These are phyloP conservation scores for Eriosoma lanigerum DNA, from an alignment of 1,140 invertebrate species.

Conservation along the genomic window DNA sequence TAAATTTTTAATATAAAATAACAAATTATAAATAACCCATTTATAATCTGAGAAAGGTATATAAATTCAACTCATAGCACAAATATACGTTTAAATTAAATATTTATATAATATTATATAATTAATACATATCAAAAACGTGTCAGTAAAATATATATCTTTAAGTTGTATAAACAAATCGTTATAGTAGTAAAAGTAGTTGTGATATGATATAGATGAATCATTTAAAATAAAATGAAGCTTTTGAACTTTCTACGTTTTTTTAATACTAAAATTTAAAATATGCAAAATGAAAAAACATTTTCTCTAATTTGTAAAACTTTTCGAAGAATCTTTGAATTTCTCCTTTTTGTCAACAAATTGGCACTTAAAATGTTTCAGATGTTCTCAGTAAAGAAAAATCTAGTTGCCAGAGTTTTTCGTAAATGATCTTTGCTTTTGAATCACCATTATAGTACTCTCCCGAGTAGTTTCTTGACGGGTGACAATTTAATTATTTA, in stretches of 20 bases:
- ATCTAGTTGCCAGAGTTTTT: background rate
- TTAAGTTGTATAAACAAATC: no score
- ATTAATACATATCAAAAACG: no score
- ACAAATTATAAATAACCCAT: no score
- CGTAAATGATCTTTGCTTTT: slow-evolving; percentile 1
- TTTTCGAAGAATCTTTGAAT: background rate
- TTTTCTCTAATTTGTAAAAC: background rate
- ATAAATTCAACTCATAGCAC: no score
- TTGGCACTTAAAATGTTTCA: slow-evolving; percentile 21
- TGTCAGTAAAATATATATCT: no score
- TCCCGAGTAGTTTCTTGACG: background rate
- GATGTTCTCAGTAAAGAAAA: slow-evolving; percentile 16
- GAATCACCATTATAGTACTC: background rate
- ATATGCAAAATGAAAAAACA: slow-evolving; percentile 1
- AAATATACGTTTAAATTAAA: no score
- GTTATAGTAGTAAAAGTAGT: no score
- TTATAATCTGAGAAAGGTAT: no score
- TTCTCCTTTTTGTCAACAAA: background rate
- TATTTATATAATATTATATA: no score
- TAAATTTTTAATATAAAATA: no score
- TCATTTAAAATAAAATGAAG: slow-evolving; percentile 4
- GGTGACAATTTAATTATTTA: slow-evolving; percentile 42
- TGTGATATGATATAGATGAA: no score
- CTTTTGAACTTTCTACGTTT: background rate
- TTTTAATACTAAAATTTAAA: background rate